Evolutionary conservation across 2,113 vertebrate genomes (phyloP).

Genomic region (Xerus inauris): DNA sequence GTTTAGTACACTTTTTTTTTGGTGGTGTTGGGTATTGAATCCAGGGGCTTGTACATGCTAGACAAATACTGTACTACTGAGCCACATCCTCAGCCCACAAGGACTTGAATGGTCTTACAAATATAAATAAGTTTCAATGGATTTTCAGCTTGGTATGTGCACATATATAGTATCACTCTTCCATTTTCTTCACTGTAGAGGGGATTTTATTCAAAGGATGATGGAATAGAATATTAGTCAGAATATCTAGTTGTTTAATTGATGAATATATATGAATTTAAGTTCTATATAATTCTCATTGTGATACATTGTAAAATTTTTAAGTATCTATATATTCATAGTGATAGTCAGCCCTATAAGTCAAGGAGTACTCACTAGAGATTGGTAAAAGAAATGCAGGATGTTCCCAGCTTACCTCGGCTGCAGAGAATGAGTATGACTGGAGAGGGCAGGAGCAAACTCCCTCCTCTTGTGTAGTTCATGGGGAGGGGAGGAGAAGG

Average conservation of each 20-base stretch:
- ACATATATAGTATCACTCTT: not conserved
- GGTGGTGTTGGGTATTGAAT: no score
- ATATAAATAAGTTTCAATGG: not conserved
- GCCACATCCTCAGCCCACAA: not conserved
- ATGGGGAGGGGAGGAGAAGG: no score
- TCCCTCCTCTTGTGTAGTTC: not conserved
- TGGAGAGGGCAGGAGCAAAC: not conserved
- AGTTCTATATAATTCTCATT: constrained; percentile 20
- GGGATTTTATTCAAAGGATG: not conserved
- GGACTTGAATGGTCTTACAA: not conserved
- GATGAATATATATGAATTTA: not conserved
- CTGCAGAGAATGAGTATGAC: not conserved
- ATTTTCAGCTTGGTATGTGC: not conserved
- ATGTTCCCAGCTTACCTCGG: not conserved
- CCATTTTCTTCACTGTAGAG: not conserved
- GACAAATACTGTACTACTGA: no score
- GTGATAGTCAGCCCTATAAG: not conserved
- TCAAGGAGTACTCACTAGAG: not conserved
- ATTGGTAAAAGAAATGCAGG: not conserved
- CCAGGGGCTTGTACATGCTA: no score
- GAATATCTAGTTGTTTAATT: not conserved
- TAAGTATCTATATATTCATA: not conserved
- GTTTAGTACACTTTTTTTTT: not conserved
- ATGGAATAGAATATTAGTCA: constrained; percentile 8
- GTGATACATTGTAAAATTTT: not conserved